phyloP scores from a whole-genome alignment of 2,888 invertebrate species.

The Melanargia galathea region DNA sequence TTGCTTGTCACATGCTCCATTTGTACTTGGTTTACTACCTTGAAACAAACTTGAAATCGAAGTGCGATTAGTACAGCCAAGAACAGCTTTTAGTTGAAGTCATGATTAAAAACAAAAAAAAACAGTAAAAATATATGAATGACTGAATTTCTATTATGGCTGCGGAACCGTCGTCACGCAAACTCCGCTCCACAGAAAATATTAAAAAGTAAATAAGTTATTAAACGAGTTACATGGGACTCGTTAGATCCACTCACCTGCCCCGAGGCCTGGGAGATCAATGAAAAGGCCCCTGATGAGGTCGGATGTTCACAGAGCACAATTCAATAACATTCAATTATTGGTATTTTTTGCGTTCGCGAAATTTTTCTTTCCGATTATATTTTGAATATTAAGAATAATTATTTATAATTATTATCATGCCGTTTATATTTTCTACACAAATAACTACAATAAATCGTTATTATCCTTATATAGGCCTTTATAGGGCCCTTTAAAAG shows the following conservation, averaged over 20 bases:
- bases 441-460: too few relatives aligned
- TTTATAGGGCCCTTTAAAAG: too few relatives aligned
- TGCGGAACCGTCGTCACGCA: not conserved
- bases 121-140: not conserved
- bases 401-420: not conserved
- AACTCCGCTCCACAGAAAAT: conserved; percentile 1
- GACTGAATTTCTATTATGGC: not conserved
- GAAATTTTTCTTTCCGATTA: not conserved
- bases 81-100: too few relatives aligned
- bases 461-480: too few relatives aligned
- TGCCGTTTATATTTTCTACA: not conserved
- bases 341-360: conserved; percentile 22
- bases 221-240: conserved; percentile 35
- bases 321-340: conserved; percentile 32
- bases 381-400: not conserved
- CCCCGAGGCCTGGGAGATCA: conserved; percentile 30
- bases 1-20: too few relatives aligned
- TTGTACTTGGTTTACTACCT: too few relatives aligned
- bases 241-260: conserved; percentile 37
- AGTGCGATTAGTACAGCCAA: too few relatives aligned
- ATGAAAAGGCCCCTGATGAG: conserved; percentile 24
- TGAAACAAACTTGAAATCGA: too few relatives aligned
- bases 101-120: not conserved
- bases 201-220: conserved; percentile 9
- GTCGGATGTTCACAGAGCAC: conserved; percentile 15